Conservation (phyloP, 2,888 invertebrate species). For the Oasisia sp. region DNA sequence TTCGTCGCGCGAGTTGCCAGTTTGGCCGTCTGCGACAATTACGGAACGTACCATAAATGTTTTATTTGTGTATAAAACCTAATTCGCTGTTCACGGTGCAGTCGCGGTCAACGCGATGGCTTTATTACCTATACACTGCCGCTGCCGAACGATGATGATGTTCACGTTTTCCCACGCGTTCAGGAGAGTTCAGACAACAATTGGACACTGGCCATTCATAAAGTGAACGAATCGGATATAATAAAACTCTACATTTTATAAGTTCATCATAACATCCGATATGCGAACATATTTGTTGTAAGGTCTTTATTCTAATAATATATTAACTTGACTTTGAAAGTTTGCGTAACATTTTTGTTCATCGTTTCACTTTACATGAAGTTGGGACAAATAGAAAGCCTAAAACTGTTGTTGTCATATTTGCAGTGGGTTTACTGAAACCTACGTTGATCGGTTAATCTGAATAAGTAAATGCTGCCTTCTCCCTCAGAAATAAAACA, state of each 20-base stretch:
- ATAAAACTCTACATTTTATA: neutral
- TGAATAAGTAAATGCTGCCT: neutral
- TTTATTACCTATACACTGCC: neutral
- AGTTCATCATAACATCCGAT: neutral
- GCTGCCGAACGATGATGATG: neutral
- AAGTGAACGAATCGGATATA: neutral
- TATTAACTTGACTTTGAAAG: too few relatives aligned
- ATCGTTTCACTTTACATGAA: neutral
- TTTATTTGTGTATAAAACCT: neutral
- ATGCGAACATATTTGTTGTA: neutral
- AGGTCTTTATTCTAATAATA: neutral
- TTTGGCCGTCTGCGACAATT: neutral
- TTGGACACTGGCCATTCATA: neutral
- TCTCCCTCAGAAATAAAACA: neutral
- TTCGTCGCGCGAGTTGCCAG: neutral
- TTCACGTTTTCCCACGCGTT: constrained; percentile 3
- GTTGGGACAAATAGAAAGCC: neutral
- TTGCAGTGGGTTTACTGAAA: neutral
- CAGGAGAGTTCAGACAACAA: neutral
- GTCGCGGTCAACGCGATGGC: neutral
- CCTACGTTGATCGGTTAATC: neutral
- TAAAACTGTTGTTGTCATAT: neutral
- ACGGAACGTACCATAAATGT: constrained; percentile 6
- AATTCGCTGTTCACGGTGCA: neutral
- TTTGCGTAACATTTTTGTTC: neutral